phyloP scores from a whole-genome alignment of 1,140 invertebrate species.

The Metopolophium dirhodum region DNA sequence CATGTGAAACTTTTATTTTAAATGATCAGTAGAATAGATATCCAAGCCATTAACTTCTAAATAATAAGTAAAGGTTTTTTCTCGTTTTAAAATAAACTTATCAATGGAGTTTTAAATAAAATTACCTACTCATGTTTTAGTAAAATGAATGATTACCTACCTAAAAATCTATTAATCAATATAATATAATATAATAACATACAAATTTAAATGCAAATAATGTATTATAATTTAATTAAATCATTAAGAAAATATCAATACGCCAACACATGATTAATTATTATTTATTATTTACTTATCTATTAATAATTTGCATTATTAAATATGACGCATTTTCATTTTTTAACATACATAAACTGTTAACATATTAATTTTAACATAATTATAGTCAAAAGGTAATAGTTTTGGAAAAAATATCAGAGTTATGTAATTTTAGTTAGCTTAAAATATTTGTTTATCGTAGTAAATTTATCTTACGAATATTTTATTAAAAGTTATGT shows the following conservation, averaged over 20 bases:
- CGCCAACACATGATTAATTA: neutral
- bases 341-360: neutral
- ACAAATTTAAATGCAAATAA: too few relatives aligned
- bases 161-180: neutral
- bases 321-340: neutral
- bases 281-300: too few relatives aligned
- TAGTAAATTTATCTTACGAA: neutral
- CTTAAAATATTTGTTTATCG: neutral
- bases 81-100: neutral
- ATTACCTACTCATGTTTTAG: neutral
- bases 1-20: too few relatives aligned
- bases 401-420: neutral
- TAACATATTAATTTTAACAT: neutral
- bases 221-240: neutral
- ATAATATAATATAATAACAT: too few relatives aligned
- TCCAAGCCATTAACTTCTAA: too few relatives aligned
- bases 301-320: neutral
- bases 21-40: too few relatives aligned
- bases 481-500: neutral
- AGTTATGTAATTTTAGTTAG: neutral
- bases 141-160: neutral
- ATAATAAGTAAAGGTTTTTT: too few relatives aligned
- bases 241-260: neutral
- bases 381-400: neutral
- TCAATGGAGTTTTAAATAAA: neutral